Base-by-base conservation (phyloP, 53 echinoderm and acorn worm species). In the Hippasteria phrygiana region DNA sequence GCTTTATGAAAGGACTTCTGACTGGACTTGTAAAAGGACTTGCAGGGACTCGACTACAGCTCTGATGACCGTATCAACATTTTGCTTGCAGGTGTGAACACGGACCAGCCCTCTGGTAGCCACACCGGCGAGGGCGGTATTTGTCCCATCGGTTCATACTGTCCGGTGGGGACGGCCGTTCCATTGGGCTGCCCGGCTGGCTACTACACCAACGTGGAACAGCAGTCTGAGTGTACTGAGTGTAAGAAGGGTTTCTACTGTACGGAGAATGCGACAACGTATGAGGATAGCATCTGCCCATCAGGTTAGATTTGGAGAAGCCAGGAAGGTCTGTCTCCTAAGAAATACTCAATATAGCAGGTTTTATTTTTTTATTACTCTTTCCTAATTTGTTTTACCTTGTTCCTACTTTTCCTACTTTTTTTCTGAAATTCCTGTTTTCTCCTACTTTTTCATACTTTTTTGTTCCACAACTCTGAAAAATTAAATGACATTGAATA, bases 241-340 rank as follows among this genome's bases (percentile, higher is more conserved):
- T 97, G 98, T 55, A 95, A 95, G 6, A 89, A 88, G 20, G 98
- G 98, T 9, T 92, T 89, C 82, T 97, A 97, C 94, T 97, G 98
- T 73, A 45, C 91, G 41, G 92, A 94, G 78, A 97, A 97, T 59
- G 94, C 98, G 2, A 97, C 98, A 9, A 76, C 93, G 2, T 96
- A 96, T 54, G 55, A 89, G 69, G 87, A 96, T 70, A 97, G 93
- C 12, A 86, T 96, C 77, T 97, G 98, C 73, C 98, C 98, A 6
- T 74, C 92, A 50, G 88, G 88, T 88, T 13, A 88, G 88, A 45
- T 59, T 18, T n/a, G 59, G 26, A n/a, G 7, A 59, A 22, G 20
- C 22, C 59, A 17, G 1, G 16, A 2, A 51, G 14, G 20, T 51
- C 51, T 51, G 51, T 10, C n/a, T n/a, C n/a, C n/a, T n/a, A n/a